These are phyloP conservation scores for Augochlora pura DNA, from an alignment of 1,140 invertebrate genomes.

Conservation along the genomic window DNA sequence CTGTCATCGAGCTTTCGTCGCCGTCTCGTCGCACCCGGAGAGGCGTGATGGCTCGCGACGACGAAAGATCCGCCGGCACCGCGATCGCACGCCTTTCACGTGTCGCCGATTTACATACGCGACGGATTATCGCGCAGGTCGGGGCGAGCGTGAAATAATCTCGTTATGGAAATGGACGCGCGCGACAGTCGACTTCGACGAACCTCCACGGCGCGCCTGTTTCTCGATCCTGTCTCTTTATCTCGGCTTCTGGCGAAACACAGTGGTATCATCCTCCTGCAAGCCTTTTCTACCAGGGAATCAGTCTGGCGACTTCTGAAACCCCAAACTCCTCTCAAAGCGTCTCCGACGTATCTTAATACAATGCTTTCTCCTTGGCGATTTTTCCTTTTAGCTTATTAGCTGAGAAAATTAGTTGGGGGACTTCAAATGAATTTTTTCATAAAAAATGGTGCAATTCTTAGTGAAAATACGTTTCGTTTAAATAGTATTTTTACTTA, in stretches of 20 bases:
- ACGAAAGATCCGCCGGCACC: slow-evolving; percentile 58
- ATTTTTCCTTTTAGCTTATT: not conserved
- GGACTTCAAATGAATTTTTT: too few relatives aligned
- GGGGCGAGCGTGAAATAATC: slow-evolving; percentile 64
- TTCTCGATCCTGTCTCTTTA: not conserved
- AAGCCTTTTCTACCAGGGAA: too few relatives aligned
- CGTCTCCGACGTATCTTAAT: too few relatives aligned
- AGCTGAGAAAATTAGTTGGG: too few relatives aligned
- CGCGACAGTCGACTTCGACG: not conserved
- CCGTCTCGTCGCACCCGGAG: slow-evolving; percentile 23
- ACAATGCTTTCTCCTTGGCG: too few relatives aligned
- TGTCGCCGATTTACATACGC: slow-evolving; percentile 60
- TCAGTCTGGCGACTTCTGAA: not conserved
- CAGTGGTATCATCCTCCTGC: not conserved
- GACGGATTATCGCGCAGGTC: slow-evolving; percentile 9
- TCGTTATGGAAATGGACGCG: slow-evolving; percentile 68
- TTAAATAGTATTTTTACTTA: too few relatives aligned
- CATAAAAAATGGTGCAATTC: too few relatives aligned
- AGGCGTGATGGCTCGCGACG: slow-evolving; percentile 43
- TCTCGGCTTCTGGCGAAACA: not conserved
- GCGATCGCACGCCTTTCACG: slow-evolving; percentile 63
- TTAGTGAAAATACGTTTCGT: too few relatives aligned
- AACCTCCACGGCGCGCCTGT: not conserved
- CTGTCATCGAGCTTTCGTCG: slow-evolving; percentile 23
- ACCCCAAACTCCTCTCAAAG: not conserved